These are phyloP conservation scores for Zaprionus tsacasi DNA, from an alignment of 1,140 invertebrate species.

Conservation along the genomic window DNA sequence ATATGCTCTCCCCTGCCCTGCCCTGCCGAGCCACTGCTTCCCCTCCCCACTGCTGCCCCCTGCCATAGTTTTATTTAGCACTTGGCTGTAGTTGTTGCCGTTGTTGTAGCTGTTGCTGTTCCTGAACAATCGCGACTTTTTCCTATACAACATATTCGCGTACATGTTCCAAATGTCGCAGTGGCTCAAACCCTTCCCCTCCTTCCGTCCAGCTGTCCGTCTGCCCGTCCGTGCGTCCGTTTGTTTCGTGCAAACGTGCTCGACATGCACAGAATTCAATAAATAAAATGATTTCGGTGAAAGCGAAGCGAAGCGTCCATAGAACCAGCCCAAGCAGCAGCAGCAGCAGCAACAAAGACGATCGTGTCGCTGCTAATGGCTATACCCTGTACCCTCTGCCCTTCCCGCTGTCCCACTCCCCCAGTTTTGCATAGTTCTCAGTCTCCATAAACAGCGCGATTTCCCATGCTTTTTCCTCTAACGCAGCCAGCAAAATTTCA, in stretches of 20 bases:
- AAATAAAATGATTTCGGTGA: slow-evolving; percentile 80
- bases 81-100: slow-evolving; percentile 45
- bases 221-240: slow-evolving; percentile 18
- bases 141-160: slow-evolving; percentile 42
- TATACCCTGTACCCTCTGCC: slow-evolving; percentile 9
- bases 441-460: neutral
- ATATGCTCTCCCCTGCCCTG: neutral
- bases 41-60: too few relatives aligned
- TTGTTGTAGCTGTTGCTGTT: slow-evolving; percentile 16
- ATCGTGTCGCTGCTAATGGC: slow-evolving; percentile 73
- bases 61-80: slow-evolving; percentile 61
- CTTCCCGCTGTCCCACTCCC: neutral
- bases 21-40: neutral
- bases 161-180: slow-evolving; percentile 60
- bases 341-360: slow-evolving; percentile 28
- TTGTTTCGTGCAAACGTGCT: slow-evolving; percentile 74
- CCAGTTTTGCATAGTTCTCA: slow-evolving; percentile 34
- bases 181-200: slow-evolving; percentile 22
- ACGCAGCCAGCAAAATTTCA: neutral
- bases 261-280: slow-evolving; percentile 79
- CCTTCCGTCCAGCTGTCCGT: neutral
- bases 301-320: slow-evolving; percentile 55
- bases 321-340: slow-evolving; percentile 36
- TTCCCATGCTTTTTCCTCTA: slow-evolving; percentile 32
- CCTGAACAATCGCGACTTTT: slow-evolving; percentile 38